Evolutionary conservation across 1,140 invertebrate species (phyloP).

Genomic region (Bombus sibiricus): DNA sequence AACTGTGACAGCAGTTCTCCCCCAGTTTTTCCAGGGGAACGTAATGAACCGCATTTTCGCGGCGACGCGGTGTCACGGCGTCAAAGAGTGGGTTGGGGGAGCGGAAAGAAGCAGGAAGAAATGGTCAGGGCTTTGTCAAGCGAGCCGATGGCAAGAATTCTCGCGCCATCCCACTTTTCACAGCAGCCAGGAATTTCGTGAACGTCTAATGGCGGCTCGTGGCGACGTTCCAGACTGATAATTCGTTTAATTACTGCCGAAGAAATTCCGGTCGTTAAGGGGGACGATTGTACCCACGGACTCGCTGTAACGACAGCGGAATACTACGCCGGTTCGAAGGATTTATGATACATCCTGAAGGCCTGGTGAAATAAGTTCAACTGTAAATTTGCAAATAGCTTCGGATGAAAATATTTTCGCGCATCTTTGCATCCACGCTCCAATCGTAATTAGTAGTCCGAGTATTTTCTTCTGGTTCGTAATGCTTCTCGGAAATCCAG

Average conservation of each 20-base stretch:
- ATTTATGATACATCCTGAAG: not conserved
- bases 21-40: not conserved
- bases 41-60: constrained; percentile 65
- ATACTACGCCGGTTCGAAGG: not conserved
- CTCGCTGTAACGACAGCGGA: constrained; percentile 10
- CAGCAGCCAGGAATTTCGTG: constrained; percentile 34
- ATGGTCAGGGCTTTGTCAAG: constrained; percentile 52
- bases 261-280: constrained; percentile 41
- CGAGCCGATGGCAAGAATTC: constrained; percentile 25
- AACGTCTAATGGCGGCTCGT: constrained; percentile 44
- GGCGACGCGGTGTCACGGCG: constrained; percentile 46
- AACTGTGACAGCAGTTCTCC: constrained; percentile 19
- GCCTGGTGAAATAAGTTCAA: too few relatives aligned
- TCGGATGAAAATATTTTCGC: too few relatives aligned
- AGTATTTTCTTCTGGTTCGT: too few relatives aligned
- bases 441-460: too few relatives aligned
- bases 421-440: too few relatives aligned
- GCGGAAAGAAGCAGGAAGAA: constrained; percentile 44
- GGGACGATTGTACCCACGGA: not conserved
- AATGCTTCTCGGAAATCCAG: too few relatives aligned
- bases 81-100: not conserved
- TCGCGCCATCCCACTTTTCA: constrained; percentile 32
- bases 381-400: too few relatives aligned
- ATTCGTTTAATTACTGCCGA: constrained; percentile 51
- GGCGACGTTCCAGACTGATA: constrained; percentile 47